These are phyloP conservation scores for Paralichthys olivaceus DNA, from an alignment of 2,113 vertebrate genomes.

Conservation along the genomic window DNA sequence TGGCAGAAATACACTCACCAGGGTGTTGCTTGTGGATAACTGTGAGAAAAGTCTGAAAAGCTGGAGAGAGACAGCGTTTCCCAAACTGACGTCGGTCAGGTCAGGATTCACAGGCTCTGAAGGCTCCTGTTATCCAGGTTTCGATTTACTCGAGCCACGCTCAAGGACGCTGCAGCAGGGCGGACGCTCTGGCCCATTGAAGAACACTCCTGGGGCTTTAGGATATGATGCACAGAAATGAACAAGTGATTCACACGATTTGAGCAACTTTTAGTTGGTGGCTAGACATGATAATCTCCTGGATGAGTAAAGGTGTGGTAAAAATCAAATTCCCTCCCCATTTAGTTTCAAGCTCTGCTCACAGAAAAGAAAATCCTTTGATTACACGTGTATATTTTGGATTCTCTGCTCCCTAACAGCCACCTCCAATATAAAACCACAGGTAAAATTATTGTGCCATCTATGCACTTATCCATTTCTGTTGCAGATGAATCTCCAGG, in stretches of 20 bases:
- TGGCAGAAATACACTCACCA: slow-evolving; percentile 61
- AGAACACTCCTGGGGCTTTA: slow-evolving; percentile 26
- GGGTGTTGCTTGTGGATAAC: slow-evolving; percentile 70
- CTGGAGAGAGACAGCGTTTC: slow-evolving; percentile 46
- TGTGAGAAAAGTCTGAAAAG: slow-evolving; percentile 69
- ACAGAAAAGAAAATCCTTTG: too few species aligned
- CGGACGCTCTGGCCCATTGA: slow-evolving; percentile 4
- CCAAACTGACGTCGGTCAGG: slow-evolving; percentile 33
- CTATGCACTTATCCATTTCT: too few species aligned
- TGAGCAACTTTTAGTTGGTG: slow-evolving; percentile 3
- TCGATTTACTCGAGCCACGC: slow-evolving; percentile 49
- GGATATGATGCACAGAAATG: slow-evolving; percentile 4
- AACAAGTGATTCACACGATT: slow-evolving; percentile 18
- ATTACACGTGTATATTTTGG: too few species aligned
- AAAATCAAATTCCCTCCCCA: background rate
- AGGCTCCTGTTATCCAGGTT: slow-evolving; percentile 32
- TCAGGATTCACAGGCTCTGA: slow-evolving; percentile 29
- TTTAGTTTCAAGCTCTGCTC: background rate
- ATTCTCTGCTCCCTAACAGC: too few species aligned
- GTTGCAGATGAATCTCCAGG: too few species aligned
- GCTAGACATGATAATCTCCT: slow-evolving; percentile 33
- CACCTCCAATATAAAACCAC: too few species aligned
- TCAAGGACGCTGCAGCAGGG: slow-evolving; percentile 57
- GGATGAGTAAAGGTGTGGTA: background rate
- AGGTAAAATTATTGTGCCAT: too few species aligned